Percentiles rank a stretch among this genome's conserved stretches.
phyloP scores from a whole-genome alignment of 2,888 invertebrate species.

The Xylota sylvarum region DNA sequence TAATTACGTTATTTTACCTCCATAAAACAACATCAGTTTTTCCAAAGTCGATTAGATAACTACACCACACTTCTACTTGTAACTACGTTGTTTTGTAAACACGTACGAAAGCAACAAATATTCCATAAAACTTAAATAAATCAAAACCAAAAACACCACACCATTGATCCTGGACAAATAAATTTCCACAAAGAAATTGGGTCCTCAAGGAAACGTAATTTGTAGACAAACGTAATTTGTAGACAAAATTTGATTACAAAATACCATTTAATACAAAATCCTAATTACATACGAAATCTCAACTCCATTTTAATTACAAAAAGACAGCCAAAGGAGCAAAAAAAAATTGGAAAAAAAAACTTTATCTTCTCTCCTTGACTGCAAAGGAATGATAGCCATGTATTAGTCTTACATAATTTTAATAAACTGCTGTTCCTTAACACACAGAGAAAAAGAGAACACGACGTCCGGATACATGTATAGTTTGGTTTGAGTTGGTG shows the following conservation, averaged over 20 bases:
- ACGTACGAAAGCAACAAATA: constrained; percentile 5
- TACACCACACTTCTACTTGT: not conserved
- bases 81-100: not conserved
- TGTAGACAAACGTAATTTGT: constrained; percentile 35
- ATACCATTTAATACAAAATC: constrained; percentile 42
- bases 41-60: not conserved
- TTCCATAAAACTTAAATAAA: not conserved
- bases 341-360: not conserved
- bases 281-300: constrained; percentile 25
- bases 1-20: not conserved
- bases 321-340: not conserved
- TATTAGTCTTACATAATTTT: constrained; percentile 22
- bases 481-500: not conserved
- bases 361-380: not conserved
- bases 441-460: not conserved
- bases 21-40: not conserved
- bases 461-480: too few species aligned
- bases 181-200: constrained; percentile 16
- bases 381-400: constrained; percentile 8
- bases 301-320: constrained; percentile 43
- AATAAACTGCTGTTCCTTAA: constrained; percentile 17
- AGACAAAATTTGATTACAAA: constrained; percentile 56
- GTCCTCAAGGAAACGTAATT: constrained; percentile 28
- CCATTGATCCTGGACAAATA: not conserved
- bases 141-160: not conserved